phyloP scores from a whole-genome alignment of 2,797 vertebrate genomes.

The Cirrhinus molitorella region DNA sequence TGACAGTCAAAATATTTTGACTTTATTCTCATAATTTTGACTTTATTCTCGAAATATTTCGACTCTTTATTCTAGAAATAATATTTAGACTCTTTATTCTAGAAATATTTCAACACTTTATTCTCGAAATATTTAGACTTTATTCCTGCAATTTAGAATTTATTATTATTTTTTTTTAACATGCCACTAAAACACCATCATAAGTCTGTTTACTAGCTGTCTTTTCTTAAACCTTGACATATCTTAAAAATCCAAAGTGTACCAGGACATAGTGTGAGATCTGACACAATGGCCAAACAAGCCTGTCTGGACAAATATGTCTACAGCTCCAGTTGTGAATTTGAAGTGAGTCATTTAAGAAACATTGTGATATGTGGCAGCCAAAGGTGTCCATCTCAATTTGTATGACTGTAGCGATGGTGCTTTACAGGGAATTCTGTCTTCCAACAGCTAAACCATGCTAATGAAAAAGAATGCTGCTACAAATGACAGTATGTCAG shows the following conservation, averaged over 20 bases:
- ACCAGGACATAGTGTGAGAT: neutral
- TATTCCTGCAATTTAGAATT: too few species aligned
- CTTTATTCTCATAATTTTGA: too few species aligned
- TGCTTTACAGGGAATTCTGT: neutral
- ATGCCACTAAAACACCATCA: too few species aligned
- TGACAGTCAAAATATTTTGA: too few species aligned
- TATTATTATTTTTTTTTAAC: too few species aligned
- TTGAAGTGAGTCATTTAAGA: neutral
- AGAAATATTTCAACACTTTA: too few species aligned
- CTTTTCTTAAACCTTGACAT: neutral
- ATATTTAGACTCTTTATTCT: too few species aligned
- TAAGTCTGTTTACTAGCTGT: too few species aligned
- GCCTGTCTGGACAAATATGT: too few species aligned
- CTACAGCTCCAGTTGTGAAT: neutral
- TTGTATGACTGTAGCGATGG: neutral
- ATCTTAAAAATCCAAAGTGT: neutral
- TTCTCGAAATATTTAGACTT: too few species aligned
- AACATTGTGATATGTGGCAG: neutral
- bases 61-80: too few species aligned
- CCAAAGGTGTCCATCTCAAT: neutral
- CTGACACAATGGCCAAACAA: neutral
- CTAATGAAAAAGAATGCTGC: slow-evolving; percentile 2
- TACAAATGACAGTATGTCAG: neutral
- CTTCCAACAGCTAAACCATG: neutral
- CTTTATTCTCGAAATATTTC: too few species aligned